These are phyloP conservation scores for Sebastes iracundus DNA, from an alignment of 2,797 vertebrate genomes.

Conservation along the genomic window DNA sequence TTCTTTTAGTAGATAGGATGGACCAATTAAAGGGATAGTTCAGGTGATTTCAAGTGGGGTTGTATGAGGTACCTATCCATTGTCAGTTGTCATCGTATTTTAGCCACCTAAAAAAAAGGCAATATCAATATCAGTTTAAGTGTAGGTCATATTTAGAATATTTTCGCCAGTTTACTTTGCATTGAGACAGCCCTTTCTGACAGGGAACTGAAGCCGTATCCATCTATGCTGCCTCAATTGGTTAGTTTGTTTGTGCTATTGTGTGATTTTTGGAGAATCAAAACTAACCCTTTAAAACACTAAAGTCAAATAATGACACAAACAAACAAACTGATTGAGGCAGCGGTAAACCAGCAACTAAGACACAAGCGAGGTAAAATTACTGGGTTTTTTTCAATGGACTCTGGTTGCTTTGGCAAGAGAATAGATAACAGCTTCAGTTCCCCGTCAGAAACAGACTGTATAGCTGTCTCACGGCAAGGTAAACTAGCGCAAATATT, in stretches of 20 bases:
- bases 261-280: background rate
- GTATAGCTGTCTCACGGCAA: background rate
- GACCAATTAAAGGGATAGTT: background rate
- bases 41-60: too few species aligned
- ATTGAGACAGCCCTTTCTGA: too few species aligned
- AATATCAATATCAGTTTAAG: too few species aligned
- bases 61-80: too few species aligned
- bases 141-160: too few species aligned
- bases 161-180: too few species aligned
- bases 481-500: background rate
- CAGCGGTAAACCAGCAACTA: background rate
- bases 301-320: background rate
- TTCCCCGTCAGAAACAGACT: background rate
- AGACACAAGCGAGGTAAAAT: background rate
- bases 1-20: constrained; percentile 3
- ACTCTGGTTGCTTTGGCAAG: background rate
- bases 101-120: too few species aligned
- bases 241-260: background rate
- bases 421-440: background rate
- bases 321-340: background rate
- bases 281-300: background rate
- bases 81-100: too few species aligned
- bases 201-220: too few species aligned
- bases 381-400: background rate
- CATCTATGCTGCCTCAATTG: background rate